These are phyloP conservation scores for Scaptomyza flava DNA, from an alignment of 2,888 invertebrate genomes.

Conservation along the genomic window DNA sequence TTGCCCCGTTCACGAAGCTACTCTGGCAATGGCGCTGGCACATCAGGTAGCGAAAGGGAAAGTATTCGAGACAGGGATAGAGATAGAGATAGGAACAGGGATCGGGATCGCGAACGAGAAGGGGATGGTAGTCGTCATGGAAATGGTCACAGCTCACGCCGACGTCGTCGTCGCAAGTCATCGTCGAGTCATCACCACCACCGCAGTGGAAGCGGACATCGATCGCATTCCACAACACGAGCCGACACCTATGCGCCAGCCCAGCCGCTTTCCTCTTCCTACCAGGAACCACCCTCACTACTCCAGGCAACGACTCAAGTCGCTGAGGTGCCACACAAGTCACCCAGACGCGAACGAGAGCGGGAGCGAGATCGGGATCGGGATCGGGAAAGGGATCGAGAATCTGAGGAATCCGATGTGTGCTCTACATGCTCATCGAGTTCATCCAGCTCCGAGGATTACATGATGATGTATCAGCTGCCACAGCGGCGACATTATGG, in stretches of 20 bases:
- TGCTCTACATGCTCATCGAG: conserved; percentile 96
- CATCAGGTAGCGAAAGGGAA: conserved; percentile 42
- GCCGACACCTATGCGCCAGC: conserved; percentile 81
- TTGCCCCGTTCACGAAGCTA: conserved; percentile 86
- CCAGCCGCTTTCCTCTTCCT: conserved; percentile 82
- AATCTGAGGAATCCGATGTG: conserved; percentile 90
- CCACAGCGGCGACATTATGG: conserved; percentile 93
- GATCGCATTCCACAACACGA: conserved; percentile 80
- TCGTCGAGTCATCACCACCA: conserved; percentile 79
- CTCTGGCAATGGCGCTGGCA: conserved; percentile 85
- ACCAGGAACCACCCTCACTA: conserved; percentile 77
- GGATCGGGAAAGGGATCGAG: conserved; percentile 52
- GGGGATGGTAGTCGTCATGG: conserved; percentile 57
- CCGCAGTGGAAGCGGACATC: conserved; percentile 77
- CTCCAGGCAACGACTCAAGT: conserved; percentile 49
- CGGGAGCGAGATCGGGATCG: conserved; percentile 35
- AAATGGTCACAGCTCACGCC: conserved; percentile 76
- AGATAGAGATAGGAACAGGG: conserved; percentile 51
- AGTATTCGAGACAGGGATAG: conserved; percentile 38
- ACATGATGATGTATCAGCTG: conserved; percentile 93
- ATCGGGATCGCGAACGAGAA: conserved; percentile 38
- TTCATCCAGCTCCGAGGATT: conserved; percentile 93
- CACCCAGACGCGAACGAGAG: conserved; percentile 57
- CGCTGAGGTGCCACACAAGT: conserved; percentile 44
- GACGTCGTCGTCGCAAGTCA: conserved; percentile 81